Base-by-base conservation (phyloP, 2,113 vertebrate genomes). In the Aix galericulata region DNA sequence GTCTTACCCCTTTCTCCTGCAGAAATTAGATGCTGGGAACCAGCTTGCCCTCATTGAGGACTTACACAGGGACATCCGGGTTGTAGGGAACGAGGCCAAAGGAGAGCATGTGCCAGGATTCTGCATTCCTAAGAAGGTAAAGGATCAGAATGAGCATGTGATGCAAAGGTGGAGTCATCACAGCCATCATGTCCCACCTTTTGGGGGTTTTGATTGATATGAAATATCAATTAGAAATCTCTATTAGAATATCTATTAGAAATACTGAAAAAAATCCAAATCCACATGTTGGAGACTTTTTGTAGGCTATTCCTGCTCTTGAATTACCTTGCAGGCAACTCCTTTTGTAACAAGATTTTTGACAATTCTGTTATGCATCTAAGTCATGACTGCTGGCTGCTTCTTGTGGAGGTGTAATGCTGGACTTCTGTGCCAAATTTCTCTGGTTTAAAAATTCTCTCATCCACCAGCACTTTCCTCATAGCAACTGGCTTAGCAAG, bases 121-220 rank as follows among this genome's bases (percentile, higher is more conserved):
- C 98, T 99, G 99, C 97, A 98, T 99, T 92, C 99, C 99, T 8
- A 99, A 99, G 97, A 99, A 99, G 99, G 99, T 99, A 95, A 98
- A 94, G 42, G 32, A 66, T 53, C 50, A 48, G 40, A 75, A 59
- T 21, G 44, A 64, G 40, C 0, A 20, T 6, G 2, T 17, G 25
- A 17, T 9, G 18, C 31, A 23, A 34, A 53, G 17, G 0, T 22
- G 59, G 59, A 38, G 66, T 88, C 3, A 3, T 86, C 77, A 46
- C 50, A 85, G 71, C 44, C 40, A 21, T 36, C 14, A 7, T 13
- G 32, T 22, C 9, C n/a, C 17, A 15, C 26, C 27, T 82, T 58
- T 22, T 48, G n/a, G 42, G 58, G 82, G 22, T 74, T 8, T n/a
- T 62, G n/a, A 25, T 4, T 42, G 66, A 32, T 67, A 13, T 1